Evolutionary conservation across 2,888 invertebrate species (phyloP).

Genomic region (Andrena bucephala): DNA sequence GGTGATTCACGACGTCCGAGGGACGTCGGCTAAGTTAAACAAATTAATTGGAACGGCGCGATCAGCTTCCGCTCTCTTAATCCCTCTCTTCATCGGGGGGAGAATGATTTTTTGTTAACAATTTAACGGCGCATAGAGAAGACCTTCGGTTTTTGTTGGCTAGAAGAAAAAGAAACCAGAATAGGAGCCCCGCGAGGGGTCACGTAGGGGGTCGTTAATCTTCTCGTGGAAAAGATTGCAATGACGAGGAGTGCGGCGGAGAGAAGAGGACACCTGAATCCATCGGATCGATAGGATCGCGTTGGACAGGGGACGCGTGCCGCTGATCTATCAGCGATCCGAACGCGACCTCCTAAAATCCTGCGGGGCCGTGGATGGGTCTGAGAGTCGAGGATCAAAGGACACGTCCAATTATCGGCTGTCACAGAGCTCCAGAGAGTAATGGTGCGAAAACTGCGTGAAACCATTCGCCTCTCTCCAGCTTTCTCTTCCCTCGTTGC

Average conservation of each 20-base stretch:
- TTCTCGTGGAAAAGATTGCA: neutral
- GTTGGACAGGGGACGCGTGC: conserved; percentile 42
- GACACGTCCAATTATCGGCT: conserved; percentile 77
- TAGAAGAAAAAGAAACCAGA: neutral
- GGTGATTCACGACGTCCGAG: conserved; percentile 38
- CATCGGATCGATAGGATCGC: conserved; percentile 30
- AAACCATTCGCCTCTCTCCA: conserved; percentile 36
- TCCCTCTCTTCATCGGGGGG: neutral
- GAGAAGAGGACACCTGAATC: neutral
- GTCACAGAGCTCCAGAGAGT: conserved; percentile 68
- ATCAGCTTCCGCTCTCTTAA: conserved; percentile 30
- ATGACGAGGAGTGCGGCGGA: neutral
- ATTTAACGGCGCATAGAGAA: neutral
- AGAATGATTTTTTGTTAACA: conserved; percentile 10
- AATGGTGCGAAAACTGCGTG: conserved; percentile 67
- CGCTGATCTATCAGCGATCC: conserved; percentile 63
- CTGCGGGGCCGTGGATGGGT: conserved; percentile 20
- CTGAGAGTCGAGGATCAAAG: conserved; percentile 65
- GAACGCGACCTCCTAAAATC: conserved; percentile 43
- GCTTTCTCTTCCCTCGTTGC: neutral
- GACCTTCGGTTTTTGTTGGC: neutral
- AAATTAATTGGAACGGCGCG: conserved; percentile 55
- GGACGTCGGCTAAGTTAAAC: conserved; percentile 41
- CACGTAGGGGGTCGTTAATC: conserved; percentile 14
- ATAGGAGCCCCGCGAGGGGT: neutral